Conservation (phyloP, 2,797 vertebrate genomes). For the Acanthiza pusilla region DNA sequence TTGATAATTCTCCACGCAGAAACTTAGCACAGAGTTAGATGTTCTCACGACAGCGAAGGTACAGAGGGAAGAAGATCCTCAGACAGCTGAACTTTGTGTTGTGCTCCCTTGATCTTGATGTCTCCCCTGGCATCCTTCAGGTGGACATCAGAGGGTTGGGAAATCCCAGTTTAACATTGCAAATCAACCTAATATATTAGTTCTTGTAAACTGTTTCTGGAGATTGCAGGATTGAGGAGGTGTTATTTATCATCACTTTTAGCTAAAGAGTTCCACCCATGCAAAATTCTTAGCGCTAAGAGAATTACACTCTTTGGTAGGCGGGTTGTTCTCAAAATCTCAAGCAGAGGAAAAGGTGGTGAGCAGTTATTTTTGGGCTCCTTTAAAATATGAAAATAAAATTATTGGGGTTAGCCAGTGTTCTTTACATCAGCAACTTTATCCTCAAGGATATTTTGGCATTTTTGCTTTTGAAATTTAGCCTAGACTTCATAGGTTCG, state of each 20-base stretch:
- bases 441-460: slow-evolving; percentile 47
- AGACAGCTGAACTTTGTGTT: background rate
- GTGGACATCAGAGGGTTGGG: background rate
- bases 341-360: slow-evolving; percentile 39
- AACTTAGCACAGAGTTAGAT: background rate
- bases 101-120: background rate
- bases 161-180: background rate
- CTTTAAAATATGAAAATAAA: slow-evolving; percentile 54
- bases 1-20: background rate
- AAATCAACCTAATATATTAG: background rate
- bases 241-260: slow-evolving; percentile 63
- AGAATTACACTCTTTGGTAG: slow-evolving; percentile 38
- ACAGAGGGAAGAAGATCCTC: background rate
- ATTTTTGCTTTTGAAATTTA: slow-evolving; percentile 28
- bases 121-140: background rate
- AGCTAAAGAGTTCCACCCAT: slow-evolving; percentile 61
- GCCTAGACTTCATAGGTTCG: slow-evolving; percentile 15
- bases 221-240: slow-evolving; percentile 54
- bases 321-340: slow-evolving; percentile 46
- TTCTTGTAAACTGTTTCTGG: slow-evolving; percentile 43
- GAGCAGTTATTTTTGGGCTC: slow-evolving; percentile 48
- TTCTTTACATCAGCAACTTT: slow-evolving; percentile 34
- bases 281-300: slow-evolving; percentile 12
- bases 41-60: background rate
- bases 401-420: background rate